Conservation (phyloP, 2,797 vertebrate species). For the Mionectes olivaceus region DNA sequence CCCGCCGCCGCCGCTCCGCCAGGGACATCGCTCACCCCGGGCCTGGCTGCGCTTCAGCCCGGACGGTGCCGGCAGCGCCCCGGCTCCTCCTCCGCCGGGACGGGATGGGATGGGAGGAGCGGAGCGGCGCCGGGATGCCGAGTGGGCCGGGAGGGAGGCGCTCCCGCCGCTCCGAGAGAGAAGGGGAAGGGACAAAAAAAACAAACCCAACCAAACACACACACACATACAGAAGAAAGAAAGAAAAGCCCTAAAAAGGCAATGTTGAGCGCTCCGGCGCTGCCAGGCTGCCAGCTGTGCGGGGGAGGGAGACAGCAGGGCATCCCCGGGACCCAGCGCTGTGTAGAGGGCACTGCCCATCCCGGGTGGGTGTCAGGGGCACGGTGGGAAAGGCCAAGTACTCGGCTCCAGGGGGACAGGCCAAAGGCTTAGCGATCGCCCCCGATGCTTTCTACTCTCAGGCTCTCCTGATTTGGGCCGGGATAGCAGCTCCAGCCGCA, state of each 20-base stretch:
- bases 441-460: neutral
- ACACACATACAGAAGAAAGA: neutral
- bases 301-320: neutral
- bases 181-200: neutral
- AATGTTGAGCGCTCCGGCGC: neutral
- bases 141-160: neutral
- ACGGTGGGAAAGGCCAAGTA: neutral
- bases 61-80: neutral
- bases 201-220: too few species aligned
- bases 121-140: neutral
- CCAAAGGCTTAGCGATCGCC: neutral
- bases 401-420: neutral
- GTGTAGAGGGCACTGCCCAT: neutral
- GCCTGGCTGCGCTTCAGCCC: neutral
- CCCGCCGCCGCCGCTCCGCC: neutral
- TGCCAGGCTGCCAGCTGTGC: neutral
- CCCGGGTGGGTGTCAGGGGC: neutral
- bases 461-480: neutral
- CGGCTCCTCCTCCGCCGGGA: neutral
- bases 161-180: neutral
- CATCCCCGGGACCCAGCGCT: neutral
- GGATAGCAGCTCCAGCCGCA: neutral
- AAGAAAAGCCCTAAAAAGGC: constrained; percentile 62
- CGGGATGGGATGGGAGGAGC: neutral
- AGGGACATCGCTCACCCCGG: constrained; percentile 34